Base-by-base conservation (phyloP, 2,797 vertebrate species). In the Falco peregrinus region DNA sequence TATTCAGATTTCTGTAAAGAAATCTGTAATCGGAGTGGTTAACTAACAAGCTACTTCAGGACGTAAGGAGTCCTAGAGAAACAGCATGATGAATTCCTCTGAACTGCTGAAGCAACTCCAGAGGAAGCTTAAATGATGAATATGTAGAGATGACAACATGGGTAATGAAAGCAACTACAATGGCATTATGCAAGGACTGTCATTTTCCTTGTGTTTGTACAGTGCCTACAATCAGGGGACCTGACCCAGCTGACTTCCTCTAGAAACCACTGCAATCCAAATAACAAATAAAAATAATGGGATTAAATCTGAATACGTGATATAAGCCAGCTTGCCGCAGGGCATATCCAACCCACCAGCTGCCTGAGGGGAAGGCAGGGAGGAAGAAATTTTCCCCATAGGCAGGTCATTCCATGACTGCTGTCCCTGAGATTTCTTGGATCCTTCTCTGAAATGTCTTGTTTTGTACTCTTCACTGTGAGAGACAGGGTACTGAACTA, bases 251-350 rank as follows among this genome's bases (percentile, higher is more conserved):
- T 88, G 91, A 77, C 92, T 92, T 90, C 39, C 82, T 94, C 84
- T 47, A 53, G 91, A 45, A 89, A 86, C 16, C 53, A 84, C 89
- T 39, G 63, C 95, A 86, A 88, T 84, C 80, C 84, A 96, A 93
- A 90, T 73, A 97, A 95, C 91, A 96, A 97, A 96, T 89, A 93
- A 96, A 97, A 97, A 95, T 92, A 96, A 96, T 84, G 65, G 82
- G 90, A 96, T 96, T 96, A 97, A 97, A 97, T 94, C 85, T 90
- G 94, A 95, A 93, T 91, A 94, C 0, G 4, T 84, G 87, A 73
- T 89, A 69, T 13, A 70, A 96, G 5, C 28, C 76, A n/a, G 79
- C n/a, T 31, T 54, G 94, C 97, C 67, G 13, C 87, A 95, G 95
- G 97, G 96, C 93, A 96, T 81, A 89, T 31, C 84, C 89, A 95